Base-by-base conservation (phyloP, 2,113 vertebrate genomes). In the Notiomystis cincta region DNA sequence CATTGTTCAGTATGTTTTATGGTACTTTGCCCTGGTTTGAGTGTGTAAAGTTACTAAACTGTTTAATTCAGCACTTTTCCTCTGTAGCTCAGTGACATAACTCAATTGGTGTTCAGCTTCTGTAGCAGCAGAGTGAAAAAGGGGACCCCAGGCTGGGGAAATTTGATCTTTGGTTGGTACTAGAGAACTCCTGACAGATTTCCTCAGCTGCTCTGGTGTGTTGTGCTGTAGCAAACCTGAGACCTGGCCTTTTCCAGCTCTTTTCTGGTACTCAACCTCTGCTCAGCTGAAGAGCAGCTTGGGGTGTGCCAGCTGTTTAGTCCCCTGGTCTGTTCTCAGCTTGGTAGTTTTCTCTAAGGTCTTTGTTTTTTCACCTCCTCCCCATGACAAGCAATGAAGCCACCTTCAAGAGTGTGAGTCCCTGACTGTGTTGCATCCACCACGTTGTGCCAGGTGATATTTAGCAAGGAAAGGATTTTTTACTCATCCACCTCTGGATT, bases 21-120 rank as follows among this genome's bases (percentile, higher is more conserved):
- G 72, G 82, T 40, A 30, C 57, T 75, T 79, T 82, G 77, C 66
- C 72, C 64, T 18, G 69, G 73, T 89, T 88, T 83, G 93, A 65
- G 80, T 69, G 64, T 64, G 67, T 44, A 31, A 81, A 82, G 60
- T 69, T 86, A 16, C 65, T 54, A 61, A 85, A 82, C 69, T 93
- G 82, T 95, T 96, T 54, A 90, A 94, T 93, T 95, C 95, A 86
- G 93, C 79, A 35, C 76, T 91, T 95, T 44, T 57, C 61, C 82
- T 69, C 53, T 7, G 1, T 45, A 58, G 82, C 22, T 92, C 33
- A 8, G 30, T 18, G 23, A 40, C 40, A 17, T 87, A 90, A 82
- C 73, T 96, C 97, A 33, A 71, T 53, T 37, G 54, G 90, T 62
- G 75, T 38, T 66, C 54, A 45, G 80, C 25, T 40, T 71, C 81